Conservation (phyloP, 2,797 vertebrate species). For the Limosa lapponica region DNA sequence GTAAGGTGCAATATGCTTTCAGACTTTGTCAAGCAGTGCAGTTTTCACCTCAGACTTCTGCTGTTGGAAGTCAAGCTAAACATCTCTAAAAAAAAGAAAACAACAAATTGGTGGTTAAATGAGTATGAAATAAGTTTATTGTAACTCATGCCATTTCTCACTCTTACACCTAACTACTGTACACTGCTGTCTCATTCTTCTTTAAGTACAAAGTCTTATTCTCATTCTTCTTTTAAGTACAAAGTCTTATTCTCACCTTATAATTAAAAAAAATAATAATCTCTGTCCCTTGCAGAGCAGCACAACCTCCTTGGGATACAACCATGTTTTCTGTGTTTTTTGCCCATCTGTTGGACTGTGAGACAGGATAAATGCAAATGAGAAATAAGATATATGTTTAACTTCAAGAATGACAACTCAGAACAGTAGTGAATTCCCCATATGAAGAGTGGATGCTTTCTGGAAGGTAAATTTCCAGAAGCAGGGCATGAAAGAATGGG, state of each 20-base stretch:
- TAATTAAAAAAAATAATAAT: neutral
- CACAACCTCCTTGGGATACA: neutral
- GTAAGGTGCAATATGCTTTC: neutral
- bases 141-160: neutral
- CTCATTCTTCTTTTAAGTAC: neutral
- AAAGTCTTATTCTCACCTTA: neutral
- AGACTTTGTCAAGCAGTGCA: neutral
- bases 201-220: neutral
- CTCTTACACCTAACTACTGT: rapidly evolving
- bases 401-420: neutral
- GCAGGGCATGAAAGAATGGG: rapidly evolving
- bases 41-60: neutral
- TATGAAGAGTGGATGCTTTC: neutral
- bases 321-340: neutral
- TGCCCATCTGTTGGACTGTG: neutral
- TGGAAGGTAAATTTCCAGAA: neutral
- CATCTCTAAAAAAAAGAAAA: neutral
- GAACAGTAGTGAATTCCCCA: neutral
- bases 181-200: neutral
- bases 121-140: rapidly evolving
- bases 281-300: neutral
- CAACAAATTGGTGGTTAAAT: neutral
- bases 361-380: neutral
- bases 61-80: neutral
- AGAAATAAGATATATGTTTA: neutral